Conservation (phyloP, 2,113 vertebrate species). For the Leuciscus idus region DNA sequence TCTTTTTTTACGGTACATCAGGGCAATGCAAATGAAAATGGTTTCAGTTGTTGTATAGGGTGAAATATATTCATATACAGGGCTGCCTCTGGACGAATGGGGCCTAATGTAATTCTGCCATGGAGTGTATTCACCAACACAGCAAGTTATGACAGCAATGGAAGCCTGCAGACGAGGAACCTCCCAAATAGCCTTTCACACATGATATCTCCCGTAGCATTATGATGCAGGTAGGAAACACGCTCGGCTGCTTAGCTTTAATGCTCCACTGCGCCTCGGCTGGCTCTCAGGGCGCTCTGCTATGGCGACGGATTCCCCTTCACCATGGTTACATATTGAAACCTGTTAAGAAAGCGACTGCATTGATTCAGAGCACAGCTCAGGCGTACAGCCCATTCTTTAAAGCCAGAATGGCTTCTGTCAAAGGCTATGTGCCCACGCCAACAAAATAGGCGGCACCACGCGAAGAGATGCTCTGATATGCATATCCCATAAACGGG, state of each 20-base stretch:
- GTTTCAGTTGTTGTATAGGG: not conserved
- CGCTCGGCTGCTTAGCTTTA: constrained; percentile 10
- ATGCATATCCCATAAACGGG: not conserved
- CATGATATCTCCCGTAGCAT: constrained; percentile 19
- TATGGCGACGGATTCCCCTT: constrained; percentile 11
- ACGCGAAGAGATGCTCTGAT: not conserved
- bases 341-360: constrained; percentile 50
- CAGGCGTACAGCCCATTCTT: not conserved
- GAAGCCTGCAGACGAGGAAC: not conserved
- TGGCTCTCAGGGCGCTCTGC: not conserved
- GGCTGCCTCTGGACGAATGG: not conserved
- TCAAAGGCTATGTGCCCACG: not conserved
- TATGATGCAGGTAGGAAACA: constrained; percentile 36
- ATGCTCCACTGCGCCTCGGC: not conserved
- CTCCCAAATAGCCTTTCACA: constrained; percentile 29
- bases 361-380: constrained; percentile 43
- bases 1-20: not conserved
- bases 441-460: constrained; percentile 27
- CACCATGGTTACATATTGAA: constrained; percentile 31
- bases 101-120: not conserved
- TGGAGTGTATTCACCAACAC: not conserved
- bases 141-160: constrained; percentile 21
- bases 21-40: not conserved
- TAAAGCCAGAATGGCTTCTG: constrained; percentile 20
- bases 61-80: constrained; percentile 1